Base-by-base conservation (phyloP, 2,888 invertebrate species). In the Acanthosepion esculentum region DNA sequence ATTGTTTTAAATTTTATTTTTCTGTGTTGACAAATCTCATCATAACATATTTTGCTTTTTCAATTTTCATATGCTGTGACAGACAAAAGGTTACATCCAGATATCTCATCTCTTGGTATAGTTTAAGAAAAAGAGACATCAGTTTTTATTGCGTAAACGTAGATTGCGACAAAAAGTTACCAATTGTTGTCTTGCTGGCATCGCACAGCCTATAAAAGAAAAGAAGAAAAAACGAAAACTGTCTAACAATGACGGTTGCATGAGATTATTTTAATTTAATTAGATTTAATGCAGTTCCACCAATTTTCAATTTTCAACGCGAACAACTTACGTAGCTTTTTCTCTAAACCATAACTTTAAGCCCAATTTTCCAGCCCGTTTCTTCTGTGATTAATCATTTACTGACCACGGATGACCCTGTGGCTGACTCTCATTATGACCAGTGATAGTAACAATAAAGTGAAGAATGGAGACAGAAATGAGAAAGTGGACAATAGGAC, bases 401-500 rank as follows among this genome's bases (percentile, higher is more conserved):
- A 78, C n/a, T 78, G 78, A 78, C 78, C 78, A 78, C n/a, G 78
- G 33, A 78, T 18, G 78, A 23, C n/a, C 78, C 78, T n/a, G 78
- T 78, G 78, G 78, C 78, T 33, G n/a, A n/a, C 78, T 33, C n/a
- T 78, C 78, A 78, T 78, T 78, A 33, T 78, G 78, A 78, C n/a
- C 78, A 18, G 78, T 59, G 59, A 59, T 59, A 59, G 23, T 23
- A 59, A 59, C 59, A 59, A 59, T 59, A 59, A 59, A 23, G 7
- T n/a, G n/a, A 78, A 78, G 78, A 78, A 78, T 78, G 78, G 78
- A 78, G 33, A 78, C 33, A 78, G 78, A 78, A 78, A n/a, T 78
- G 78, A 10, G 78, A 33, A 33, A 78, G 78, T 78, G n/a, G 78
- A n/a, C 78, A n/a, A 78, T n/a, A 12, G 78, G n/a, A 33, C 15